Evolutionary conservation across 2,113 vertebrate species (phyloP).

Genomic region (Dinomys branickii): DNA sequence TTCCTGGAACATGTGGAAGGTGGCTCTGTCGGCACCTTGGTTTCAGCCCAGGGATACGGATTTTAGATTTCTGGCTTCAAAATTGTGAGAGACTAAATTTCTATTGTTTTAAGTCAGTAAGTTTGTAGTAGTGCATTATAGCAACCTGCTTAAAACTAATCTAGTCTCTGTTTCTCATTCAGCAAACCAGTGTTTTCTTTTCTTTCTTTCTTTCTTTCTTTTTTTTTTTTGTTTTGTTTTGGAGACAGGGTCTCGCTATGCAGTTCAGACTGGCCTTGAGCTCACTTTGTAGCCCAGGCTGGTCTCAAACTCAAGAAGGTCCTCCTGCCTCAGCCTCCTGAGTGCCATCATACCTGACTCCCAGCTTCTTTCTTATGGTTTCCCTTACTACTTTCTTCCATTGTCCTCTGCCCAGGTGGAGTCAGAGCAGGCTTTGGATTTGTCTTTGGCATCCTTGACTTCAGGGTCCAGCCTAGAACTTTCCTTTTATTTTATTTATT

Average conservation of each 20-base stretch:
- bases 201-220: too few relatives aligned
- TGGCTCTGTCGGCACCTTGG: too few relatives aligned
- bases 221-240: too few relatives aligned
- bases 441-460: neutral
- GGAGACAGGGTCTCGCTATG: too few relatives aligned
- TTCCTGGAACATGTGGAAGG: rapidly evolving
- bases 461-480: neutral
- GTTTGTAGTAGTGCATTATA: neutral
- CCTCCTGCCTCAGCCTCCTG: too few relatives aligned
- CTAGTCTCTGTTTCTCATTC: neutral
- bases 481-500: too few relatives aligned
- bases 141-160: neutral
- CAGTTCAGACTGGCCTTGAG: too few relatives aligned
- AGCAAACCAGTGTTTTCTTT: too few relatives aligned
- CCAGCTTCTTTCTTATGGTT: neutral
- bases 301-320: too few relatives aligned
- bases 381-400: neutral
- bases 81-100: neutral
- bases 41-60: neutral
- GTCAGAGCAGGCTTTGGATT: neutral
- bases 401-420: neutral
- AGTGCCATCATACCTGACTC: too few relatives aligned
- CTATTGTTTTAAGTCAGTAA: neutral
- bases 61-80: neutral
- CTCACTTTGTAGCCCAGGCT: too few relatives aligned